Base-by-base conservation (phyloP, 1,140 invertebrate species). In the Phortica variegata region DNA sequence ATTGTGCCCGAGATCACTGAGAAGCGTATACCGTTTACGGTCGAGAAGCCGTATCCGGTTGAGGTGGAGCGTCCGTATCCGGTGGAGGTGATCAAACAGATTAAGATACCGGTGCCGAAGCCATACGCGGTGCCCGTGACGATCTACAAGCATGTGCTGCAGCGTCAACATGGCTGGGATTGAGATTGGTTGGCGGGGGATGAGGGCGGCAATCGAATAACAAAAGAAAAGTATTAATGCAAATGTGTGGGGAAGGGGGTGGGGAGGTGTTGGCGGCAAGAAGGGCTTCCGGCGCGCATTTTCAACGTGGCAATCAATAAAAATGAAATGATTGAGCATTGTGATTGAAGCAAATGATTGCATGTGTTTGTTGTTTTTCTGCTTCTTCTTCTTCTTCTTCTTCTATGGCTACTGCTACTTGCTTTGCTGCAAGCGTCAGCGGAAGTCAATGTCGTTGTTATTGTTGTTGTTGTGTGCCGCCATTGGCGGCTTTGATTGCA, bases 61-160 rank as follows among this genome's bases (percentile, higher is more conserved):
- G 82, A 86, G 44, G 82, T 90, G 0, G 86, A 89, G 62, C 88
- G 85, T 69, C 87, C 87, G 1, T 89, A 87, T 77, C 82, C 87
- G 20, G 85, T 90, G 4, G 86, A 87, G 49, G 84, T 89, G 3
- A 85, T 88, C 49, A 89, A 89, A 76, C 87, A 86, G 65, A 86
- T 87, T 52, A 84, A 86, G 56, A 85, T 88, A 21, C 84, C 86
- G 18, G 84, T 89, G 58, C 85, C 85, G 53, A 88, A 88, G 75
- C 87, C 87, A 19, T 88, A 89, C 73, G 85, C 87, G 34, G 87
- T 89, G 43, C 86, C 87, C 56, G 84, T 87, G n/a, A 87, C 87
- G 3, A 85, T 89, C 39, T 89, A 88, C 79, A 89, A 88, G 74
- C 87, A 89, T 75, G 84, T 89, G 55, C 87, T 87, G 78, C 86